phyloP scores from a whole-genome alignment of 2,888 invertebrate genomes.

The Crepidodera aurea region DNA sequence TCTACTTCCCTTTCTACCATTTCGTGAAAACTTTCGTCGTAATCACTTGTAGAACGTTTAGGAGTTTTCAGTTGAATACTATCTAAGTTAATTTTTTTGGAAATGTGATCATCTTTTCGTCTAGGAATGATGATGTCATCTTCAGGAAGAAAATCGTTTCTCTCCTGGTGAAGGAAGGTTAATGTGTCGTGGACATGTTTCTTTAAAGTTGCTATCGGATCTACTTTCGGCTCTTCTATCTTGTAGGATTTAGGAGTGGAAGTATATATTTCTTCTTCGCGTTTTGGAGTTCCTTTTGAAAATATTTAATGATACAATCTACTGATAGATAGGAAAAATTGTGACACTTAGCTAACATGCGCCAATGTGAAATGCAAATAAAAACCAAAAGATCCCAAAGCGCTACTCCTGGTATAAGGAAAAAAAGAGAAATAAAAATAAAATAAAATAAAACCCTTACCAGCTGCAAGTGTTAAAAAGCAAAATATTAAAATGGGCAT shows the following conservation, averaged over 20 bases:
- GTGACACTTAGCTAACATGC: conserved; percentile 39
- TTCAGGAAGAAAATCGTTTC: conserved; percentile 59
- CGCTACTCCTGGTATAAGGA: conserved; percentile 36
- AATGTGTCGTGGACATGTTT: conserved; percentile 59
- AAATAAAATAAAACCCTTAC: conserved; percentile 35
- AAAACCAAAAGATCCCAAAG: conserved; percentile 37
- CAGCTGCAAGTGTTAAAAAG: conserved; percentile 32
- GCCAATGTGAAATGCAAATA: conserved; percentile 41
- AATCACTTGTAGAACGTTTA: conserved; percentile 41
- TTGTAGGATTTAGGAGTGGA: conserved; percentile 48
- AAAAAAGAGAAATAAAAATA: conserved; percentile 24
- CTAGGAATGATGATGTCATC: conserved; percentile 60
- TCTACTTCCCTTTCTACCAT: conserved; percentile 52
- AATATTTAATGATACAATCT: conserved; percentile 48
- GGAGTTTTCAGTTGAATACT: conserved; percentile 50
- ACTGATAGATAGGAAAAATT: conserved; percentile 39
- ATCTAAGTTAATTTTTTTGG: conserved; percentile 55
- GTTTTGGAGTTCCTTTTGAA: conserved; percentile 48
- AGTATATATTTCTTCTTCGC: conserved; percentile 45
- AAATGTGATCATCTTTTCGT: conserved; percentile 59
- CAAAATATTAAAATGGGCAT: conserved; percentile 58
- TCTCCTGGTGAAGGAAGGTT: conserved; percentile 60
- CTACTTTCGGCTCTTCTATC: conserved; percentile 33
- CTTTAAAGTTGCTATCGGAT: conserved; percentile 55
- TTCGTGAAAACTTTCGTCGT: conserved; percentile 38